These are phyloP conservation scores for Eutrigla gurnardus DNA, from an alignment of 2,797 vertebrate species.

Conservation along the genomic window DNA sequence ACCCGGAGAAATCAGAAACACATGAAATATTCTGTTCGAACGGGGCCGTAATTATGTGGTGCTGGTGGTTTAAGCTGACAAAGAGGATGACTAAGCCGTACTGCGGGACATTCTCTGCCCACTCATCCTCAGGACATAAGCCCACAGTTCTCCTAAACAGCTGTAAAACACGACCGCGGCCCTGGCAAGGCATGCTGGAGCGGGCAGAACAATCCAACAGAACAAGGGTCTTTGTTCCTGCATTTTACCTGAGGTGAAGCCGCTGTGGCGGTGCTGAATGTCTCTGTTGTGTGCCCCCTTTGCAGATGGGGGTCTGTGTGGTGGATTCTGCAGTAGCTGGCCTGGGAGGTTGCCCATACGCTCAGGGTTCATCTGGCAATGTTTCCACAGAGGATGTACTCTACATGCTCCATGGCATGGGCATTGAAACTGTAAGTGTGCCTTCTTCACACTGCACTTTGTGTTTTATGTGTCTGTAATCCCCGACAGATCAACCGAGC, in stretches of 20 bases:
- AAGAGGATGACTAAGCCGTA: constrained; percentile 80
- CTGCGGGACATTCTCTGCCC: constrained; percentile 75
- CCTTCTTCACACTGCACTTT: constrained; percentile 62
- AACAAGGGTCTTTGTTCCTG: constrained; percentile 79
- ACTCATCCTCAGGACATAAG: constrained; percentile 69
- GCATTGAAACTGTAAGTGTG: constrained; percentile 91
- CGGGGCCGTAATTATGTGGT: constrained; percentile 74
- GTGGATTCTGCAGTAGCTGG: constrained; percentile 95
- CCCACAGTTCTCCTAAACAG: constrained; percentile 69
- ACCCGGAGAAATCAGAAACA: constrained; percentile 75
- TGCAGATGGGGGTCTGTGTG: constrained; percentile 95
- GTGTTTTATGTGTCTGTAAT: constrained; percentile 42
- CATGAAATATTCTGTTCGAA: constrained; percentile 71
- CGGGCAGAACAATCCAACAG: constrained; percentile 59
- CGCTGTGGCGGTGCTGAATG: constrained; percentile 57
- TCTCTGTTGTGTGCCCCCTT: constrained; percentile 67
- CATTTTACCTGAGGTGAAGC: constrained; percentile 55
- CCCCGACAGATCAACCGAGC: constrained; percentile 31
- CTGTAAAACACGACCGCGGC: constrained; percentile 71
- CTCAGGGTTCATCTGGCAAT: constrained; percentile 94
- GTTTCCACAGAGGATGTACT: constrained; percentile 97
- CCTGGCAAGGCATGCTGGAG: constrained; percentile 55
- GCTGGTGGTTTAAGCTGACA: constrained; percentile 70
- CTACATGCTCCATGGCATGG: constrained; percentile 96
- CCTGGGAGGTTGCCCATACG: constrained; percentile 96